phyloP scores from a whole-genome alignment of 1,140 invertebrate genomes.

The Drosophila suzukii region DNA sequence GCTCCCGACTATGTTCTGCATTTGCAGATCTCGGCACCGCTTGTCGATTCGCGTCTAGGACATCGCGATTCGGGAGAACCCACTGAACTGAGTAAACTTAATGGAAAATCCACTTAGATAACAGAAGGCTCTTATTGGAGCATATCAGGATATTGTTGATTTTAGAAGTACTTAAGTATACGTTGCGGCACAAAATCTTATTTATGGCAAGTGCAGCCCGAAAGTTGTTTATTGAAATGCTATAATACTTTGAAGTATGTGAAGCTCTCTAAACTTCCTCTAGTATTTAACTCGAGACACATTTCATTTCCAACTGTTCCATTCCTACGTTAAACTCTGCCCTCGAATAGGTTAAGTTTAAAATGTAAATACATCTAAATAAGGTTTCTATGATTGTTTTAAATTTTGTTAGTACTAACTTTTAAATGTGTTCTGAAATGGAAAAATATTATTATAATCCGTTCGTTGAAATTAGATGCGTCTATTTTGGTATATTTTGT shows the following conservation, averaged over 20 bases:
- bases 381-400: constrained; percentile 18
- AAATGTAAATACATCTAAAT: constrained; percentile 35
- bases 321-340: constrained; percentile 27
- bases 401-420: constrained; percentile 17
- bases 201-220: neutral
- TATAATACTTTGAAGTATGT: neutral
- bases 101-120: constrained; percentile 24
- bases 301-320: constrained; percentile 31
- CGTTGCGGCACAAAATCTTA: constrained; percentile 6
- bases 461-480: neutral
- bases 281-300: constrained; percentile 1
- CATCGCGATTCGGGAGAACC: constrained; percentile 33
- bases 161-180: constrained; percentile 28
- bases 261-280: constrained; percentile 17
- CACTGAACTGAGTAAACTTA: constrained; percentile 59
- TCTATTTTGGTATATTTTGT: neutral
- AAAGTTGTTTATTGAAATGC: neutral
- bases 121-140: neutral
- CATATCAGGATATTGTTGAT: constrained; percentile 15
- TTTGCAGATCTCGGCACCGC: constrained; percentile 62
- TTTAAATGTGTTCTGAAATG: neutral
- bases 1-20: constrained; percentile 66
- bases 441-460: neutral
- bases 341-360: constrained; percentile 22
- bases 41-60: constrained; percentile 54